Percentiles rank a stretch among this genome's conserved stretches.
Evolutionary conservation across 2,888 invertebrate species (phyloP).

Genomic region (Polydrusus tereticollis): DNA sequence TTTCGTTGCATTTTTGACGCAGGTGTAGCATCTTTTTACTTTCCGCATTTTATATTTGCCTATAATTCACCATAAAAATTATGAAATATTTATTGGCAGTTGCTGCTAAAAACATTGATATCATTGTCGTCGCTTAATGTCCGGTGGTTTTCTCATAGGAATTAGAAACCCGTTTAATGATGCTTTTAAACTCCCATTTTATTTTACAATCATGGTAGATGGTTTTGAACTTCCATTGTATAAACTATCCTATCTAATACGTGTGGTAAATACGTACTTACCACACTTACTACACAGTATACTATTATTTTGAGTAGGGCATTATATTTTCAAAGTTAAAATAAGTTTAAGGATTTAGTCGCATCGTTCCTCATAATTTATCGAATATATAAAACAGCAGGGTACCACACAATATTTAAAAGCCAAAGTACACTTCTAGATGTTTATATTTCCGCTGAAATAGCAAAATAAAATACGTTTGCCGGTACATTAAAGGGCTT

Average conservation of each 20-base stretch:
- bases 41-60: conserved; percentile 15
- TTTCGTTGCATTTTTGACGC: background rate
- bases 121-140: conserved; percentile 13
- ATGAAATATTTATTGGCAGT: conserved; percentile 21
- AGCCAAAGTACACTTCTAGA: background rate
- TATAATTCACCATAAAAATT: conserved; percentile 21
- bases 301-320: too few relatives aligned
- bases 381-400: background rate
- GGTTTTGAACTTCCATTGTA: too few relatives aligned
- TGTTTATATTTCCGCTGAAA: background rate
- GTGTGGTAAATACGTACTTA: too few relatives aligned
- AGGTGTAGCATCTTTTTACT: conserved; percentile 5
- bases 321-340: background rate
- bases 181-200: too few relatives aligned
- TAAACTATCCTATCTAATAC: too few relatives aligned
- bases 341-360: background rate
- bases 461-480: background rate
- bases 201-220: too few relatives aligned
- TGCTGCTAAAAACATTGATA: conserved; percentile 12
- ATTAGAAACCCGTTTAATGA: background rate
- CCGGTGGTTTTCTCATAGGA: background rate
- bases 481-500: background rate
- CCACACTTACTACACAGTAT: too few relatives aligned
- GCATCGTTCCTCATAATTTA: too few relatives aligned
- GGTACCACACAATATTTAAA: background rate